Evolutionary conservation across 2,113 vertebrate species (phyloP), one percentile per base, ranked within the genome.

Genomic region (Tympanuchus pallidicinctus): DNA sequence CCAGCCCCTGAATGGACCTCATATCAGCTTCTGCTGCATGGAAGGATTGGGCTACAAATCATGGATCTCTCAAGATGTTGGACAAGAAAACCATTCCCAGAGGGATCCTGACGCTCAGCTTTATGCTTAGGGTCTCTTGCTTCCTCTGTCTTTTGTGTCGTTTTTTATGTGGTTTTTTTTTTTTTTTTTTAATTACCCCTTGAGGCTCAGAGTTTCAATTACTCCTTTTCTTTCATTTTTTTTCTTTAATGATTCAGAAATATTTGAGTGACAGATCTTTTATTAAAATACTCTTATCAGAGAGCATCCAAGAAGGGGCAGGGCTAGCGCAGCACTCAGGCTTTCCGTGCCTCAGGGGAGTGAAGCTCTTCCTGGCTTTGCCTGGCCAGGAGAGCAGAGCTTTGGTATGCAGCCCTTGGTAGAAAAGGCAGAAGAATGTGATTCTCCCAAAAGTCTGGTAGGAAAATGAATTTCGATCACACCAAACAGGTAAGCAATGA

Each of bases 271-370:
- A 95, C 96, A 94, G 75, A 84, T 92, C 86, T 88, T 86, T 96
- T 94, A 96, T 94, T 96, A 96, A 96, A 96, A 93, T 67, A 63
- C 54, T 17, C 30, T 94, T 95, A 87, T 92, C 92, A 92, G 83
- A 59, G 85, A 82, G 60, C 86, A 93, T 88, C 84, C 92, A 57
- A 66, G 81, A 86, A 63, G 0, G 0, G 92, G 90, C 74, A 95
- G 77, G 74, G 63, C 43, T 43, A 63, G 57, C 1, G 11, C 43
- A 80, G 57, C 61, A 47, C 86, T 97, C 94, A 97, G 76, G 88
- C 59, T 97, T 98, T 97, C 97, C 97, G 95, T 77, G 94, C 96
- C 96, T 77, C 86, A 72, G 95, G 95, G 86, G 76, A 87, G 40
- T 19, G 2, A 48, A 47, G 82, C 63, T 86, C 40, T 88, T 93